Conservation (phyloP, 2,888 invertebrate genomes). For the Eledone cirrhosa region DNA sequence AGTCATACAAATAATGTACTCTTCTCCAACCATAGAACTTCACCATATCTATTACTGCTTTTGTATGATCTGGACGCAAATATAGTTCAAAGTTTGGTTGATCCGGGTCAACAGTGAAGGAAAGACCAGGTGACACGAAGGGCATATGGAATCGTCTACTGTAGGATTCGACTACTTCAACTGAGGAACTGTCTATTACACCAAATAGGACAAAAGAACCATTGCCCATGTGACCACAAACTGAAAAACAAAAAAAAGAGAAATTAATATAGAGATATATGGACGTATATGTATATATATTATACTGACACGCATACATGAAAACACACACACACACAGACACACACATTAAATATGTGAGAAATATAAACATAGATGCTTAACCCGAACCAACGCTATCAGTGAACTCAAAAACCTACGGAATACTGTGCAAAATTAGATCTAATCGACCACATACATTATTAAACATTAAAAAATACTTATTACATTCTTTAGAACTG, state of each 20-base stretch:
- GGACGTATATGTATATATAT: background rate
- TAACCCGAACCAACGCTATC: too few species aligned
- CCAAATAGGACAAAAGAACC: conserved; percentile 59
- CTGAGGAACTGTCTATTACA: conserved; percentile 46
- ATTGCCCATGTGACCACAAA: conserved; percentile 51
- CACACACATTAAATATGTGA: too few species aligned
- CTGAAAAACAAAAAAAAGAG: conserved; percentile 41
- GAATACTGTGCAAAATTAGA: too few species aligned
- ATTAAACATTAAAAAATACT: too few species aligned
- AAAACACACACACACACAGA: background rate
- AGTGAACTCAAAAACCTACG: too few species aligned
- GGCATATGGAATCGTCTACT: conserved; percentile 56
- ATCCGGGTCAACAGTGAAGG: conserved; percentile 65
- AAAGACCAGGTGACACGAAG: conserved; percentile 50
- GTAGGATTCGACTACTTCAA: conserved; percentile 51
- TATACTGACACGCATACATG: background rate
- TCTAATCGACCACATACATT: too few species aligned
- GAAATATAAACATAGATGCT: too few species aligned
- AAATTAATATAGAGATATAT: background rate
- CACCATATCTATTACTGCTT: conserved; percentile 72
- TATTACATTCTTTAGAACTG: too few species aligned
- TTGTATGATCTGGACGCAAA: conserved; percentile 78
- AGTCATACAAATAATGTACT: conserved; percentile 52
- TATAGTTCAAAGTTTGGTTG: conserved; percentile 78
- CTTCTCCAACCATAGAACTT: conserved; percentile 45